Conservation (phyloP, 2,113 vertebrate genomes). For the Taurulus bubalis region DNA sequence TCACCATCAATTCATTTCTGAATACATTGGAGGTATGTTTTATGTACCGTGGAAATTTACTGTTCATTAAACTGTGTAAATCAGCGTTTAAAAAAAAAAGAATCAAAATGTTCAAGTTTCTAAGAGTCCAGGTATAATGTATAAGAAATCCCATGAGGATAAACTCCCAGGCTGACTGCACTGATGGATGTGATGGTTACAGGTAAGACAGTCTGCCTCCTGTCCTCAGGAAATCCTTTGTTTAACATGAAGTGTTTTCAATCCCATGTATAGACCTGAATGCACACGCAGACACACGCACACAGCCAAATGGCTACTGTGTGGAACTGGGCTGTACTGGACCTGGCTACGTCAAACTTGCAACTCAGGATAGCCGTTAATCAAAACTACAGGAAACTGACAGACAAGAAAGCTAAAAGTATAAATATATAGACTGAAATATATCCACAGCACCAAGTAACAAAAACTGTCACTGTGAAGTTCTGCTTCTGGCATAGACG, state of each 20-base stretch:
- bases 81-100: not conserved
- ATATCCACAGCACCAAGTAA: not conserved
- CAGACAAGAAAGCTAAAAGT: constrained; percentile 11
- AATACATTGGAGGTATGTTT: too few species aligned
- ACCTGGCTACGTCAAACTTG: not conserved
- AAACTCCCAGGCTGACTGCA: not conserved
- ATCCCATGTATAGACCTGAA: constrained; percentile 25
- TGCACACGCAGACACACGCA: constrained; percentile 2
- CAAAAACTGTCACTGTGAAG: not conserved
- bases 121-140: not conserved
- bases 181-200: constrained; percentile 40
- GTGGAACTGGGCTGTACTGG: constrained; percentile 15
- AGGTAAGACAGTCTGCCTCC: constrained; percentile 60
- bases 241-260: constrained; percentile 63
- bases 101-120: not conserved
- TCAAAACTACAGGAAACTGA: constrained; percentile 56
- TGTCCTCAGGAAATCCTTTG: constrained; percentile 79
- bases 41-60: too few species aligned
- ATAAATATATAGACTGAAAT: not conserved
- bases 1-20: not conserved
- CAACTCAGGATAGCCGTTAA: constrained; percentile 25
- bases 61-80: not conserved
- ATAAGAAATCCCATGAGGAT: constrained; percentile 13
- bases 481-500: not conserved
- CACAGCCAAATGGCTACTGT: constrained; percentile 10